Base-by-base conservation (phyloP, 2,888 invertebrate genomes). In the Acholoe squamosa region DNA sequence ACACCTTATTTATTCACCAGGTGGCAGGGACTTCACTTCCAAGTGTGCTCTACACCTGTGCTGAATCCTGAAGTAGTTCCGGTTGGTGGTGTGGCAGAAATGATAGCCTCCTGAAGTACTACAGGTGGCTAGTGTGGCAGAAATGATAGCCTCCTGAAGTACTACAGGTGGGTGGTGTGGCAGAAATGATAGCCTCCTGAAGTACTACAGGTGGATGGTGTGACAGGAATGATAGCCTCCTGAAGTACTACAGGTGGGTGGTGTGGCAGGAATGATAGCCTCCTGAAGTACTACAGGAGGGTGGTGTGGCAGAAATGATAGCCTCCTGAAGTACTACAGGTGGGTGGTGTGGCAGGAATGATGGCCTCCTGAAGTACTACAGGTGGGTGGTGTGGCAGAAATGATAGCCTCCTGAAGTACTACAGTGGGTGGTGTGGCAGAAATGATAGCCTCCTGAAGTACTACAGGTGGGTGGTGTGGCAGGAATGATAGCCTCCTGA, bases 41-140 rank as follows among this genome's bases (percentile, higher is more conserved):
- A 71, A 28, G 71, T 71, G 71, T 28, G 71, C 71, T 28, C 14
- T 28, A 25, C 71, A 28, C 71, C 71, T 71, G 71, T 28, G 71
- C 71, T 28, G 71, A 71, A n/a, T 71, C 71, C 71, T 71, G 28
- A 28, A 71, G 71, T 25, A 71, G 28, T 71, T 71, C 71, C 71
- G 71, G 71, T 16, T 25, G 71, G 71, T 28, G 71, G 71, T 71
- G 71, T 71, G 28, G 71, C 7, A 16, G 71, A 28, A 71, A 61
- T 61, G 61, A 61, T 71, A 28, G 71, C 71, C 31, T 71, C 71
- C 71, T 71, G 28, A 28, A 71, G 71, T 25, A 71, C 71, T 71
- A 28, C 71, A 25, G 71, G 71, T 16, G 71, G 71, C 28, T 28
- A 28, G 71, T 71, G 71, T 71, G 28, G 71, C 7, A 16, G 71